Base-by-base conservation (phyloP, 2,888 invertebrate genomes). In the Agapostemon virescens region DNA sequence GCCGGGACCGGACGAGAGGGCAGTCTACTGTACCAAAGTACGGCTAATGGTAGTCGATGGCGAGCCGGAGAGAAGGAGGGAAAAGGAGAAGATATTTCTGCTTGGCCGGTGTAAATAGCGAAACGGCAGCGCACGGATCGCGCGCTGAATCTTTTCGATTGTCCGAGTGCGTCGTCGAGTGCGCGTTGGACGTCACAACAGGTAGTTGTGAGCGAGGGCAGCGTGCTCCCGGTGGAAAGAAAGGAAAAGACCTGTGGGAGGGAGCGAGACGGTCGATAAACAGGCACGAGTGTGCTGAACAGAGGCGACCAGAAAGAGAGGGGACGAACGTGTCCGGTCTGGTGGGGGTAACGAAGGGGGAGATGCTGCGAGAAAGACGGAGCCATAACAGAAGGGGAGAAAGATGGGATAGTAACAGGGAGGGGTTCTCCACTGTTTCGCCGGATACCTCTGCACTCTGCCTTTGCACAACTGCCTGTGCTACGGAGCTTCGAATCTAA, bases 101-200 rank as follows among this genome's bases (percentile, higher is more conserved):
- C 11, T n/a, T 49, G 2, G n/a, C 11, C 63, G 13, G 49, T 36
- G 70, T 33, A 70, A 45, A 74, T 78, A 77, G 77, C 72, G 79
- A 84, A 55, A 79, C 69, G 69, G 72, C 68, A 72, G 67, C 69
- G 71, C 77, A 74, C 76, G 79, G 79, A 79, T 81, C 82, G 81
- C 77, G 77, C 82, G 70, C 76, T 79, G 69, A 76, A 78, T 84
- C 84, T 73, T 36, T 73, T 55, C 79, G 83, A 83, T 83, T 85
- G 85, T 78, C 79, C 82, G 77, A 61, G 68, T 83, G 86, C 75
- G 84, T 86, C 82, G 82, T 61, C 83, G 84, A 84, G 76, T 83
- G 83, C 86, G 84, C 85, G 79, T 80, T 86, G 87, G 78, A 90
- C 88, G 90, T 90, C 90, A 91, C 91, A 91, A 91, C 91, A 91